Conservation (phyloP, 2,888 invertebrate genomes). For the Oegoconia quadripuncta region DNA sequence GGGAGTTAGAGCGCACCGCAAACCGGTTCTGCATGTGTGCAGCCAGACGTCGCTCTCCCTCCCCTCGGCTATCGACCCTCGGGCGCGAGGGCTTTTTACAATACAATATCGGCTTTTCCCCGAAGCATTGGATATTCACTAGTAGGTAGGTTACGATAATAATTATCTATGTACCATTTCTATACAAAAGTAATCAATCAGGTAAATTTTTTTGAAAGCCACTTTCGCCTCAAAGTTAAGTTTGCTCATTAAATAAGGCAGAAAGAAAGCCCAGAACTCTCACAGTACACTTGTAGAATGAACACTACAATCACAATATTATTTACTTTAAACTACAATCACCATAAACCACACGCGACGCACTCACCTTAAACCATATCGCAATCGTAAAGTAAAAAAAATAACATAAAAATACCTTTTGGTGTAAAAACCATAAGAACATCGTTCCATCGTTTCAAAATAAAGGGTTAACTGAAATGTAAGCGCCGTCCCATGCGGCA, state of each 20-base stretch:
- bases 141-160: no score
- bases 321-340: no score
- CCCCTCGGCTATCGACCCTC: conserved; percentile 71
- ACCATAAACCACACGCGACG: conserved; percentile 58
- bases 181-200: conserved; percentile 14
- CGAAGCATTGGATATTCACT: conserved; percentile 62
- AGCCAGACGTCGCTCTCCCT: conserved; percentile 66
- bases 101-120: conserved; percentile 67
- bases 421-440: conserved; percentile 89
- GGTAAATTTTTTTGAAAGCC: background rate
- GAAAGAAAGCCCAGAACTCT: no score
- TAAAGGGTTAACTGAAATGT: conserved; percentile 77
- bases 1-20: conserved; percentile 67
- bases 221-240: conserved; percentile 17
- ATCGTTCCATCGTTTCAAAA: conserved; percentile 87
- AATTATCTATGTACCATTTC: conserved; percentile 37
- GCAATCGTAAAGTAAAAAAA: conserved; percentile 71
- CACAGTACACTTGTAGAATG: no score
- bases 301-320: no score
- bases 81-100: conserved; percentile 62
- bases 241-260: no score
- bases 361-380: conserved; percentile 62
- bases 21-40: conserved; percentile 77
- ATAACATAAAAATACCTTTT: conserved; percentile 86
- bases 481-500: conserved; percentile 77